A percentile compares a stretch with the other conserved stretches of the same genome.
phyloP scores from a whole-genome alignment of 2,888 invertebrate species.

The Nemoura dubitans region DNA sequence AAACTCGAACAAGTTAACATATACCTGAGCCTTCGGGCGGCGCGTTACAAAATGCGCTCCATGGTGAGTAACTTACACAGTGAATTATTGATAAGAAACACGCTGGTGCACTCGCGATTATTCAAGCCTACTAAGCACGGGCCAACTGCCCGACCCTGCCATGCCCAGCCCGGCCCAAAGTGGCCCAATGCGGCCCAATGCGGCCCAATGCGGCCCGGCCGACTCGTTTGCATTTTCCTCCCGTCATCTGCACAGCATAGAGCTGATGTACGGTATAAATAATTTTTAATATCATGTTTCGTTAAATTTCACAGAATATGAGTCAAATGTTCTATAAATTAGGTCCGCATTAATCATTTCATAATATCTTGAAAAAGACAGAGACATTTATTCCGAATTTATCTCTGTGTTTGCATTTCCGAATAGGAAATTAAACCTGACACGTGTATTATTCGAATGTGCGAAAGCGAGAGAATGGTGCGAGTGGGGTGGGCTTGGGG shows the following conservation, averaged over 20 bases:
- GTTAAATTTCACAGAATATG: constrained; percentile 7
- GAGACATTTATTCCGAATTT: background rate
- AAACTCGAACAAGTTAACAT: background rate
- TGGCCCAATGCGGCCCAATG: too few relatives aligned
- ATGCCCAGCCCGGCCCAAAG: too few relatives aligned
- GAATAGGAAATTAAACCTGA: constrained; percentile 5
- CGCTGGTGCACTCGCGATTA: background rate
- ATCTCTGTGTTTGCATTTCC: constrained; percentile 2
- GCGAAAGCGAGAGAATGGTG: background rate
- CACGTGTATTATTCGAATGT: constrained; percentile 4
- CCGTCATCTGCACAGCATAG: background rate
- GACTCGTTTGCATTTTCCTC: background rate
- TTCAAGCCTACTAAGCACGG: background rate
- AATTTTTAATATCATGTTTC: constrained; percentile 4
- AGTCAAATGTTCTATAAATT: constrained; percentile 1
- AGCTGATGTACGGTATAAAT: background rate
- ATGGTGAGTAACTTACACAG: background rate
- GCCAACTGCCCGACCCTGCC: too few relatives aligned
- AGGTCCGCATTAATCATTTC: background rate
- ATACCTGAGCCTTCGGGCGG: background rate
- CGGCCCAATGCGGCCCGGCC: background rate
- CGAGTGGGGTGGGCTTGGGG: background rate
- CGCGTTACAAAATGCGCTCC: background rate
- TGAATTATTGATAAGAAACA: constrained; percentile 12
- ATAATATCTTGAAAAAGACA: constrained; percentile 7